These are phyloP conservation scores for Mesoligia furuncula DNA, from an alignment of 2,888 invertebrate genomes.

Conservation along the genomic window DNA sequence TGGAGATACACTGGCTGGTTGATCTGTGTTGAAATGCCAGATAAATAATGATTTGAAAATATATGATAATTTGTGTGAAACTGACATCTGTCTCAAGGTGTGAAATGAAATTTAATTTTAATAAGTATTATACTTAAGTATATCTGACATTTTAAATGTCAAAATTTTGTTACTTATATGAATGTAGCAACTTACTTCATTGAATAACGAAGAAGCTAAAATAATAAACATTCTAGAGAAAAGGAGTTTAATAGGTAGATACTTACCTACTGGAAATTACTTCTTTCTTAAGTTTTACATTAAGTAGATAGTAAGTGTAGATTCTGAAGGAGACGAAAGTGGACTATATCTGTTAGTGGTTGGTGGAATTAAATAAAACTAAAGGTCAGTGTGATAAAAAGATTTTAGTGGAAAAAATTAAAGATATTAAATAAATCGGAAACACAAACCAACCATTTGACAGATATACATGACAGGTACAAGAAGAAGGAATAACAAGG, in stretches of 20 bases:
- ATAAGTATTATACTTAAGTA: too few relatives aligned
- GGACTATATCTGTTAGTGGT: neutral
- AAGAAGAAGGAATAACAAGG: too few relatives aligned
- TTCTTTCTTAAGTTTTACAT: neutral
- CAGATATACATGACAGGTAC: neutral
- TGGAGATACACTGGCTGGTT: neutral
- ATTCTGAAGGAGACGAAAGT: neutral
- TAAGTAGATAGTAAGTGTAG: neutral
- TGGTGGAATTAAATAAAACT: neutral
- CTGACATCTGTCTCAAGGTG: neutral
- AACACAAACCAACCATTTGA: neutral
- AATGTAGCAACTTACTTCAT: neutral
- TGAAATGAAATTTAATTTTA: neutral
- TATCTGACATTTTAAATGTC: neutral
- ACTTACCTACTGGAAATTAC: neutral
- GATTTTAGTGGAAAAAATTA: too few relatives aligned
- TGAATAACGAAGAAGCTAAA: neutral
- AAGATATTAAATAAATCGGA: neutral
- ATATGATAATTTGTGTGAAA: neutral
- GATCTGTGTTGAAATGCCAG: neutral
- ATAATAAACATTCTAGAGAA: neutral
- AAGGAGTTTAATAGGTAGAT: neutral
- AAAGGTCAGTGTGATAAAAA: too few relatives aligned
- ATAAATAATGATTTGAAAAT: neutral
- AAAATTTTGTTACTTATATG: neutral